Evolutionary conservation across 2,888 invertebrate genomes (phyloP), one percentile per base, ranked within the genome.

Genomic region (Lysandra coridon): DNA sequence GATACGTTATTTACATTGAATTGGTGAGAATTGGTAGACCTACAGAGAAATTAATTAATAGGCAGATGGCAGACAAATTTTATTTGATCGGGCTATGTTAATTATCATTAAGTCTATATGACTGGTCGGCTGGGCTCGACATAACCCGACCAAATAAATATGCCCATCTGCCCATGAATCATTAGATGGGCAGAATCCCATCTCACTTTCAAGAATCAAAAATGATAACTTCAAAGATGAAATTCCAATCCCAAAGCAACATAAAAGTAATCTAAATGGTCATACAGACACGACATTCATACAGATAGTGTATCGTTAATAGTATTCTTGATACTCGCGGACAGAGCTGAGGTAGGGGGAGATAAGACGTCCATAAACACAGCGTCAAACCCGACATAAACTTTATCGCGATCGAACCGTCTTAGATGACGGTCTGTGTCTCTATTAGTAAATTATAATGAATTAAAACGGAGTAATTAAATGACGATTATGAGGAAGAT

Each of bases 361-460:
- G 84, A 84, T 84, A 84, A 84, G 83, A 80, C 81, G 81, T 73
- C 82, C 82, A 84, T 84, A 84, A 84, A 84, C 83, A 84, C 82
- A 82, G 81, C 82, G 82, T 82, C 82, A 82, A 84, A 83, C 83
- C 81, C 81, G 78, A 81, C 83, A 82, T 84, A 85, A 85, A 84
- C 82, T 82, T 83, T 84, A 85, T 84, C 83, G 81, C 60, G 73
- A 62, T 80, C 78, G 80, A 78, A 81, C 80, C 79, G 80, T 80
- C 69, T 37, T 37, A 33, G 33, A 33, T 1, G 33, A 69, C 12
- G 14, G 33, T 14, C 69, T 33, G 33, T 33, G 33, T 69, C 14
- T 0, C 69, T 37, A 69, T 69, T 69, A 69, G 69, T 37, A 5
- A 69, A 69, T 69, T 64, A 23, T 30, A 64, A 60, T 60, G 64